Evolutionary conservation across 92 coral and sea anemone species (phyloP).

Genomic region (Pocillopora meandrina): DNA sequence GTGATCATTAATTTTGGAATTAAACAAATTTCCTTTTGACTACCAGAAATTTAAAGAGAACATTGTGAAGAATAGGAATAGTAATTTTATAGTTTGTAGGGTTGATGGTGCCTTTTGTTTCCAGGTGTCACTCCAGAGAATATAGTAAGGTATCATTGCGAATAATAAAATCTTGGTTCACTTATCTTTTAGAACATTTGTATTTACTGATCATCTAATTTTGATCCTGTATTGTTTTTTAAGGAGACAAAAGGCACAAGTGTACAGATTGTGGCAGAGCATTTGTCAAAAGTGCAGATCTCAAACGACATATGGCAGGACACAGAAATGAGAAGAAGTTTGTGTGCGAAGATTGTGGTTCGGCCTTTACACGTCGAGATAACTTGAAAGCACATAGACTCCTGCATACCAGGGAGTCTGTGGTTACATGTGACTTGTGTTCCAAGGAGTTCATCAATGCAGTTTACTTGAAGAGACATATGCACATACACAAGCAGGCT

Average conservation of each 20-base stretch:
- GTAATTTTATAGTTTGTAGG: no score
- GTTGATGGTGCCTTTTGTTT: no score
- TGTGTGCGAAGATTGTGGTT: constrained; percentile 78
- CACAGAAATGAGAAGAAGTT: constrained; percentile 85
- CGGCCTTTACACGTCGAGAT: constrained; percentile 81
- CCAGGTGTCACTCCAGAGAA: no score
- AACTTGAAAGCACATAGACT: constrained; percentile 89
- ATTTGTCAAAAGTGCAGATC: constrained; percentile 92
- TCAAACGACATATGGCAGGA: constrained; percentile 88
- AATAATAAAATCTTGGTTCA: no score
- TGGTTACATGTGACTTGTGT: constrained; percentile 83
- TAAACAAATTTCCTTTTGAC: no score
- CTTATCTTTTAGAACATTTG: not conserved
- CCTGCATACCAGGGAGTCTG: constrained; percentile 75
- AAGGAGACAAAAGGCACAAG: constrained; percentile 91
- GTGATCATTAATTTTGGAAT: no score
- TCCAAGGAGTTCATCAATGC: constrained; percentile 84
- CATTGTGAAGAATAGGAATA: no score
- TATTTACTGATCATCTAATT: not conserved
- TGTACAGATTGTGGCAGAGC: constrained; percentile 78
- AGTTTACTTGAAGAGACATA: constrained; percentile 82
- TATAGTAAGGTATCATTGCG: no score
- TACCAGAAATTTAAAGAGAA: no score
- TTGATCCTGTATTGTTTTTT: not conserved
- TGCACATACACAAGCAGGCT: constrained; percentile 91